Base-by-base conservation (phyloP, 2,888 invertebrate genomes). In the Lasioglossum oenotherae region DNA sequence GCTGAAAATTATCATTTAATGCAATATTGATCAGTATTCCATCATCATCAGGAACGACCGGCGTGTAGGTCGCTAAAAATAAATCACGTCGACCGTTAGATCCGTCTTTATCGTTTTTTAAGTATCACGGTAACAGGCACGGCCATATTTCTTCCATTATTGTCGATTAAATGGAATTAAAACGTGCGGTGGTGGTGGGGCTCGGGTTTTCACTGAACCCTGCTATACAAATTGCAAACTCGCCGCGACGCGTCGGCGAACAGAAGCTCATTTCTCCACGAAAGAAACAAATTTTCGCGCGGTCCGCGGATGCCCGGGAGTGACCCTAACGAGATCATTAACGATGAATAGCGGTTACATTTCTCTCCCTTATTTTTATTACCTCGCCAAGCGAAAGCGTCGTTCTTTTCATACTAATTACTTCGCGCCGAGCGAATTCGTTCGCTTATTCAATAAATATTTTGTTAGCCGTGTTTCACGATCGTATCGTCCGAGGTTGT, bases 251-350 rank as follows among this genome's bases (percentile, higher is more conserved):
- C 19, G 16, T 5, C 19, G 53, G 8, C 41, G 41, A 19, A 57
- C 6, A n/a, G 69, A 57, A n/a, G 53, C 27, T 27, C 27, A 12
- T 38, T 64, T 44, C 14, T 19, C 67, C 8, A 16, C n/a, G 57
- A 46, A 71, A 46, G 71, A 46, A 76, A 71, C 69, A 76, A 72
- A 53, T 76, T 71, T 76, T 35, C 57, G 31, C 35, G 35, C 53
- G 44, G 74, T 57, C 46, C 35, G 12, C 46, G 14, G 23, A 19
- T 31, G 4, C 19, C 31, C 35, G 35, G 31, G 8, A 81, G 60
- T 77, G 60, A 46, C 46, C 35, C 23, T 71, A 81, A 81, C 77
- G 81, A 77, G 71, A 60, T 77, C 71, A 38, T 57, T 27, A 16
- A 4, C 12, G 60, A 64, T 74, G 73, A 73, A 79, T 67, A 35